Evolutionary conservation across 2,888 invertebrate genomes (phyloP).

Genomic region (Zelleria hepariella): DNA sequence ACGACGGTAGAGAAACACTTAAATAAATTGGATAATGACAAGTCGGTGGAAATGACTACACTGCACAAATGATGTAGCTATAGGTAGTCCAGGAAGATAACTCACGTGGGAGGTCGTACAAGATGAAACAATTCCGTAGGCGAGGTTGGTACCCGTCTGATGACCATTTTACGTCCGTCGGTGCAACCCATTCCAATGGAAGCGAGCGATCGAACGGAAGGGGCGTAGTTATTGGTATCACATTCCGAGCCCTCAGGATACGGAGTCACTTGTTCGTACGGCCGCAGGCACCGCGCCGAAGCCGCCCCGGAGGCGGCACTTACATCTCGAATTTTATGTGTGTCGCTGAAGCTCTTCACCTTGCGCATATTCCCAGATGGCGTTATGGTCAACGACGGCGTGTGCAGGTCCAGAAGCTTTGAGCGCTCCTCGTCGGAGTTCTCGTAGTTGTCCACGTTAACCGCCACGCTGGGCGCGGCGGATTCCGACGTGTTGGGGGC

Average conservation of each 20-base stretch:
- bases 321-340: slow-evolving; percentile 60
- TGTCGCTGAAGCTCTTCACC: slow-evolving; percentile 67
- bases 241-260: slow-evolving; percentile 74
- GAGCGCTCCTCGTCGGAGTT: slow-evolving; percentile 51
- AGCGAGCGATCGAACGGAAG: slow-evolving; percentile 83
- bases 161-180: slow-evolving; percentile 88
- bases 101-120: slow-evolving; percentile 87
- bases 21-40: slow-evolving; percentile 7
- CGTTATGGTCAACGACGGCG: slow-evolving; percentile 45
- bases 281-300: slow-evolving; percentile 58
- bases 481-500: slow-evolving; percentile 51
- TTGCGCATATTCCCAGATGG: slow-evolving; percentile 67
- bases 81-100: slow-evolving; percentile 42
- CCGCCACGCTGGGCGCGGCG: slow-evolving; percentile 57
- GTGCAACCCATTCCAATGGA: slow-evolving; percentile 92
- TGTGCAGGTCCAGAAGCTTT: slow-evolving; percentile 48
- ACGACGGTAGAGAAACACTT: neutral
- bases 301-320: slow-evolving; percentile 58
- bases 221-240: slow-evolving; percentile 76
- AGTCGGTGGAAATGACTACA: neutral
- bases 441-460: slow-evolving; percentile 58
- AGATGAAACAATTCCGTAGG: slow-evolving; percentile 89
- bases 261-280: slow-evolving; percentile 61
- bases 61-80: slow-evolving; percentile 41
- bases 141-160: slow-evolving; percentile 86